phyloP scores from a whole-genome alignment of 2,797 vertebrate genomes.

The Dromococcyx pavoninus region DNA sequence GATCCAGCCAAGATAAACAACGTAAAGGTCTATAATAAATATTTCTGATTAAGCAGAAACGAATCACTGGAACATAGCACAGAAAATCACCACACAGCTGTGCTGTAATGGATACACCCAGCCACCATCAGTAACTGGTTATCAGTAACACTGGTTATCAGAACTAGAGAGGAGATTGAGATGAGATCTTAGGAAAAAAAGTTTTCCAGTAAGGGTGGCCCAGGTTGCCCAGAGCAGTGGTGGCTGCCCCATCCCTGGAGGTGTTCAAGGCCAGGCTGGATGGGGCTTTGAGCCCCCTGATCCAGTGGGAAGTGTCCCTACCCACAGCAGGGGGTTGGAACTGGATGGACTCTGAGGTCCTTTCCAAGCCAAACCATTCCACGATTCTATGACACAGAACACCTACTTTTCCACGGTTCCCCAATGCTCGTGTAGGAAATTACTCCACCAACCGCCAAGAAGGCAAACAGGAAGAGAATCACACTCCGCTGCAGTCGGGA shows the following conservation, averaged over 20 bases:
- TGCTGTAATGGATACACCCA: not conserved
- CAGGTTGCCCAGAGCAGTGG: too few relatives aligned
- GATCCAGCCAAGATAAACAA: not conserved
- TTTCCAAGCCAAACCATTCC: too few relatives aligned
- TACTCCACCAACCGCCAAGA: constrained; percentile 82
- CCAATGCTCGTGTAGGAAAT: constrained; percentile 77
- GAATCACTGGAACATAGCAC: not conserved
- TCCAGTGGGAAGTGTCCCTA: too few relatives aligned
- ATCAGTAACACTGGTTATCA: not conserved
- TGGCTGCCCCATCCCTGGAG: too few relatives aligned
- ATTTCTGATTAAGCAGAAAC: not conserved
- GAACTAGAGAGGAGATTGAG: not conserved
- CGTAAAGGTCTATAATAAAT: not conserved
- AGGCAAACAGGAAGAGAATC: constrained; percentile 80
- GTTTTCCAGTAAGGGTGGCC: too few relatives aligned
- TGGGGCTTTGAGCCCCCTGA: too few relatives aligned
- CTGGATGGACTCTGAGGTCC: too few relatives aligned
- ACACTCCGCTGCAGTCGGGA: constrained; percentile 89
- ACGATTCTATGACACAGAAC: not conserved
- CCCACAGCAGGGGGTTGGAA: too few relatives aligned
- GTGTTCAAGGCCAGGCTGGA: too few relatives aligned
- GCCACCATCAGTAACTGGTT: not conserved
- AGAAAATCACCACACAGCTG: not conserved
- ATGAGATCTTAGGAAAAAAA: too few relatives aligned
- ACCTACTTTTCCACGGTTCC: constrained; percentile 83